Percentiles rank a stretch among this genome's conserved stretches.
Conservation (phyloP, 2,113 vertebrate species). For the Pedetes capensis region DNA sequence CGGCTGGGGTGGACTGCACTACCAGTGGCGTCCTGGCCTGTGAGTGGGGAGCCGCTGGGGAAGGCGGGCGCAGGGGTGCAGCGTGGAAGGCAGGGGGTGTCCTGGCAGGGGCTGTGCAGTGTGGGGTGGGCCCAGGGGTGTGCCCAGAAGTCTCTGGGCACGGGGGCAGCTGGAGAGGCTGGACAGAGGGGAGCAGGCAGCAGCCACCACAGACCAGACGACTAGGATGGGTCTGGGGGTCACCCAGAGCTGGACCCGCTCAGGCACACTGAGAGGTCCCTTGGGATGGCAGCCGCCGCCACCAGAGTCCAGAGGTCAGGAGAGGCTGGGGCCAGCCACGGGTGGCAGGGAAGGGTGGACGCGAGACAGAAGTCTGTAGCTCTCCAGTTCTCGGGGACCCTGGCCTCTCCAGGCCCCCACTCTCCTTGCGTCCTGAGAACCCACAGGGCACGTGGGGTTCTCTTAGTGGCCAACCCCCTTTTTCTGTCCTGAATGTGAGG, state of each 20-base stretch:
- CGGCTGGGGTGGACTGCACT: constrained; percentile 92
- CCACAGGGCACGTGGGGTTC: fast-evolving
- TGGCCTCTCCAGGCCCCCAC: fast-evolving
- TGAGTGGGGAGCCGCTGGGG: constrained; percentile 82
- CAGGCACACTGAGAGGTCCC: too few species aligned
- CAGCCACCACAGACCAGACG: fast-evolving
- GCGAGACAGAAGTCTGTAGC: not conserved
- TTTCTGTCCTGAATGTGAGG: not conserved
- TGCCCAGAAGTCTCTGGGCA: too few species aligned
- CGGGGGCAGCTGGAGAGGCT: too few species aligned
- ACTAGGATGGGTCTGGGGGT: not conserved
- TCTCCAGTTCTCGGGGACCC: too few species aligned
- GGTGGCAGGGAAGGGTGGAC: not conserved
- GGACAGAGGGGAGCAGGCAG: not conserved
- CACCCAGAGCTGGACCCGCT: fast-evolving
- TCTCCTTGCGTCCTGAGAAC: not conserved
- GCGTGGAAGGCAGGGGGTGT: not conserved
- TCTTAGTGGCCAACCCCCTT: not conserved
- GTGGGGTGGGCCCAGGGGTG: not conserved
- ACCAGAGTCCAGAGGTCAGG: not conserved
- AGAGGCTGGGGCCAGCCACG: not conserved
- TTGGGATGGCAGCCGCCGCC: not conserved
- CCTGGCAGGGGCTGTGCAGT: fast-evolving
- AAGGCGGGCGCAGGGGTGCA: not conserved
- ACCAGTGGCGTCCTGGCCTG: constrained; percentile 93